Evolutionary conservation across 2,113 vertebrate genomes (phyloP), one percentile per base, ranked within the genome.

Genomic region (Tetrax tetrax): DNA sequence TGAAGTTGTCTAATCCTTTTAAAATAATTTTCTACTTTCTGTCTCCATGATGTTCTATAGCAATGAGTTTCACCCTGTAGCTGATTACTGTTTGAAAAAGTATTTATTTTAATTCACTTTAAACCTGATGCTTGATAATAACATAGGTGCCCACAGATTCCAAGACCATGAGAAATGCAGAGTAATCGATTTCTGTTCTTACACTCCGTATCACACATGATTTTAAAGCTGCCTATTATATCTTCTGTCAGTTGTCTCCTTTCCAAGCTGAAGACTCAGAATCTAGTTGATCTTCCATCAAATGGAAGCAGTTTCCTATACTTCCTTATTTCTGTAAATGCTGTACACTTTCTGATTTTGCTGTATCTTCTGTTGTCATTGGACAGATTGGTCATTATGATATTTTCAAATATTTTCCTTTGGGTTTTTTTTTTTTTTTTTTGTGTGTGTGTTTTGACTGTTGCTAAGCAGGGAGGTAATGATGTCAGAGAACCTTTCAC

Each of bases 101-200:
- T 43, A 31, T 53, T 29, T 57, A 2, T 37, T 83, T 90, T 76
- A 72, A 24, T 63, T 79, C 16, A 64, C 20, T 68, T 83, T 37
- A 63, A 80, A 29, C 8, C 28, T 60, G 12, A 28, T 64, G 17
- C 4, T 78, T 54, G 35, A 48, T 41, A 85, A 54, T 59, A 63
- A 41, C 19, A n/a, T 29, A 41, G 23, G 45, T 33, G 53, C 14
- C 23, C 9, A 48, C 43, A n/a, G n/a, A 59, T 86, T 82, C 10
- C 28, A 54, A 70, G 28, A 74, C 25, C 16, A 31, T 3, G 5
- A 90, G 63, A 71, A 91, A 76, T 41, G 4, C 18, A 57, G 47
- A 83, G 9, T 65, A 35, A 53, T n/a, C 0, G 0, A 23, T 74
- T 91, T 84, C 28, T 91, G 5, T 35, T 77, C 2, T 0, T 4